Conservation (phyloP, 2,113 vertebrate species). For the Pterocles orientalis region DNA sequence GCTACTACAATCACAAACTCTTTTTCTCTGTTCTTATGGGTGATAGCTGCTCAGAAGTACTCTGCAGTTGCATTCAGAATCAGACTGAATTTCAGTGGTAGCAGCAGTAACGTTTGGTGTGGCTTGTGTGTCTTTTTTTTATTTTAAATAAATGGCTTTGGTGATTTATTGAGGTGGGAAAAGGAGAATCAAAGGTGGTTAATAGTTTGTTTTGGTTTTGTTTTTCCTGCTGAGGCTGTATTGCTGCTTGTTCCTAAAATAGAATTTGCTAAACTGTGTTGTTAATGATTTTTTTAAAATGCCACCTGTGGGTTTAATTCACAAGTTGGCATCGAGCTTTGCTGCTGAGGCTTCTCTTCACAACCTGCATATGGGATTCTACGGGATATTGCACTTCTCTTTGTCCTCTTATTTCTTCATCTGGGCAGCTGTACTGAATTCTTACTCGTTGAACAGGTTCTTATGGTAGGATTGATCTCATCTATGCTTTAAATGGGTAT, state of each 20-base stretch:
- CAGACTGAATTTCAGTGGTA: background rate
- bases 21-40: background rate
- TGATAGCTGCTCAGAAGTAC: background rate
- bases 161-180: background rate
- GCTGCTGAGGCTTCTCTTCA: background rate
- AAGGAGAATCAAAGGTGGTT: background rate
- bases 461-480: background rate
- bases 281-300: conserved; percentile 10
- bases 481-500: background rate
- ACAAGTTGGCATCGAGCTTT: background rate
- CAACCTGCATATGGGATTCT: background rate
- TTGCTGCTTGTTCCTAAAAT: background rate
- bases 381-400: background rate
- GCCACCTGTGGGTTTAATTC: background rate
- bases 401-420: background rate
- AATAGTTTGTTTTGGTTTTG: background rate
- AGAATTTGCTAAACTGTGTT: background rate
- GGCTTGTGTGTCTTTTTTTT: background rate
- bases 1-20: background rate
- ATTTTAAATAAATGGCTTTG: background rate
- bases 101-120: background rate
- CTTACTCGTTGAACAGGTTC: background rate
- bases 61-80: background rate
- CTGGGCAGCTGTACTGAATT: background rate
- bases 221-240: background rate